Evolutionary conservation across 2,113 vertebrate species (phyloP).

Genomic region (Loxodonta africana): DNA sequence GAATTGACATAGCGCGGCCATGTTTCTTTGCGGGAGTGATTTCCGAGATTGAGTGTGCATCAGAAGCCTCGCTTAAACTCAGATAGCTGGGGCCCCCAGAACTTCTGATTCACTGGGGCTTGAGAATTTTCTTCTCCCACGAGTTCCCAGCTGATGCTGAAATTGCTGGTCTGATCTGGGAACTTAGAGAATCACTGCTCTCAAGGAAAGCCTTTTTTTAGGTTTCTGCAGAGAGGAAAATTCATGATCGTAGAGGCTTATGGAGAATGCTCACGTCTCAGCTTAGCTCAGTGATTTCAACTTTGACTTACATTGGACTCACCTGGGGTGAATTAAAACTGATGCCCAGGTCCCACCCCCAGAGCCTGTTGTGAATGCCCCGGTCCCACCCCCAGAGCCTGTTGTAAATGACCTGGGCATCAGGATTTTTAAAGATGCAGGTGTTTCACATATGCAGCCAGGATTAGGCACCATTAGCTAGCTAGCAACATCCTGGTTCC

Average conservation of each 20-base stretch:
- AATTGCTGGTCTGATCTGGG: background rate
- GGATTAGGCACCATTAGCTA: background rate
- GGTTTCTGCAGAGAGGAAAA: background rate
- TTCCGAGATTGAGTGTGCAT: background rate
- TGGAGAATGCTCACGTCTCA: background rate
- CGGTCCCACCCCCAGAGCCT: background rate
- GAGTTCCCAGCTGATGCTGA: background rate
- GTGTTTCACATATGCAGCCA: background rate
- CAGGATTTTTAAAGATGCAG: background rate
- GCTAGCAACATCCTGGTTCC: background rate
- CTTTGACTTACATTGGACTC: background rate
- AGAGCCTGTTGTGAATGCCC: background rate
- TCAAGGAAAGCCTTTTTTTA: background rate
- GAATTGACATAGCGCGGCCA: background rate
- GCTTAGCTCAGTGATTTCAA: background rate
- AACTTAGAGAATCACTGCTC: background rate
- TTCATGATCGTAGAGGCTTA: background rate
- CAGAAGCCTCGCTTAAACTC: background rate
- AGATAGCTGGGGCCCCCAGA: background rate
- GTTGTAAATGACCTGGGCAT: background rate
- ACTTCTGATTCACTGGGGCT: background rate
- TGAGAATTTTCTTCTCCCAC: background rate
- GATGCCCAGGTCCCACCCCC: fast-evolving
- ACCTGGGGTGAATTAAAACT: background rate
- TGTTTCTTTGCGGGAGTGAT: background rate